Conservation (phyloP, 2,888 invertebrate species). For the Nemurella pictetii region DNA sequence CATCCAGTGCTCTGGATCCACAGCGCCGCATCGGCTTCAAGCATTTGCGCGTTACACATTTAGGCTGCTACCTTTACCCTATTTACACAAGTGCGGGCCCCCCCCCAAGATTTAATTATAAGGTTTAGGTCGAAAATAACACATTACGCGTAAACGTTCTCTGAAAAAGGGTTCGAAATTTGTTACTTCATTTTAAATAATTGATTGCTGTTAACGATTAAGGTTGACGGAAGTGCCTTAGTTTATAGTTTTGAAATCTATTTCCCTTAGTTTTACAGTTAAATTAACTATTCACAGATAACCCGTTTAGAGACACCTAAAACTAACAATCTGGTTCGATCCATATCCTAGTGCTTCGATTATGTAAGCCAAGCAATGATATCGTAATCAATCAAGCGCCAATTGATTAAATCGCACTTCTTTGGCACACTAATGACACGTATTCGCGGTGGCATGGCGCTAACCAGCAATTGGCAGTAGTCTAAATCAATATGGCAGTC, state of each 20-base stretch:
- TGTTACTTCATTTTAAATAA: not conserved
- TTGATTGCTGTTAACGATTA: not conserved
- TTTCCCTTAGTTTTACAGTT: not conserved
- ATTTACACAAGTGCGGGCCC: not conserved
- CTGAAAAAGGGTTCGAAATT: not conserved
- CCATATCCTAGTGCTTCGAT: not conserved
- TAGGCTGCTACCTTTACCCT: not conserved
- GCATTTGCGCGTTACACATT: not conserved
- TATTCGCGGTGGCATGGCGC: not conserved
- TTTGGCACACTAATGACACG: not conserved
- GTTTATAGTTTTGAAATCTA: not conserved
- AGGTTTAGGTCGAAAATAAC: not conserved
- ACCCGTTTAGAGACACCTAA: not conserved
- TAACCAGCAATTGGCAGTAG: not conserved
- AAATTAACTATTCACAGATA: not conserved
- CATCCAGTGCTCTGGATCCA: not conserved
- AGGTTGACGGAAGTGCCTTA: not conserved
- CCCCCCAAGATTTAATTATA: not conserved
- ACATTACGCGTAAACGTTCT: not conserved
- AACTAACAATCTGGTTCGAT: not conserved
- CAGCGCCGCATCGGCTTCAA: not conserved
- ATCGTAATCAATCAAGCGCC: not conserved
- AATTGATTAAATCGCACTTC: not conserved
- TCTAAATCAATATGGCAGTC: not conserved
- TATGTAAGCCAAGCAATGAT: not conserved